A percentile compares a stretch with the other conserved stretches of the same genome.
Evolutionary conservation across 2,888 invertebrate genomes (phyloP).

Genomic region (Dione juno): DNA sequence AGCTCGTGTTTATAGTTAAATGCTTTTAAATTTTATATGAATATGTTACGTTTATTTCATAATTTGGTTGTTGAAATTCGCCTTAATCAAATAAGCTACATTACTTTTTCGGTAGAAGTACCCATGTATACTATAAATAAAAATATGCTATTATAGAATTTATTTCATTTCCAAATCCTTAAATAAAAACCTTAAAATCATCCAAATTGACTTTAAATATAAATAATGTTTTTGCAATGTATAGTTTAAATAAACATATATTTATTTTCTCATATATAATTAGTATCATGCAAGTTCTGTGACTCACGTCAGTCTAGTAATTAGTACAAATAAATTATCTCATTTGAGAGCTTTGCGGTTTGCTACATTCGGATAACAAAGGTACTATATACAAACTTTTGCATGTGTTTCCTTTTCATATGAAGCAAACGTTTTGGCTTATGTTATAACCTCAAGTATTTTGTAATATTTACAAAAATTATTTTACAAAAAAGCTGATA

Average conservation of each 20-base stretch:
- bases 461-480: not conserved
- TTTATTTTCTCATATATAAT: not conserved
- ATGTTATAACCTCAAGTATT: not conserved
- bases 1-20: slow-evolving; percentile 33
- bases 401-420: not conserved
- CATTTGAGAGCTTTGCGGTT: slow-evolving; percentile 2
- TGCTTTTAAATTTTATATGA: slow-evolving; percentile 28
- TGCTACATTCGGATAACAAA: not conserved
- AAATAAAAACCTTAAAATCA: no score
- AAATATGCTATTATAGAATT: not conserved
- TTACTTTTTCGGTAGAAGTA: not conserved
- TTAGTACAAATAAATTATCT: slow-evolving; percentile 35
- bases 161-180: not conserved
- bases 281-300: not conserved
- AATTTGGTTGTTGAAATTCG: slow-evolving; percentile 8
- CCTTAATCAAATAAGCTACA: slow-evolving; percentile 1
- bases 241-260: not conserved
- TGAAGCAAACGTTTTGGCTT: not conserved
- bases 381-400: slow-evolving; percentile 6
- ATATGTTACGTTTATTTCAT: slow-evolving; percentile 6
- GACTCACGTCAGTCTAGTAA: slow-evolving; percentile 18
- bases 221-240: not conserved
- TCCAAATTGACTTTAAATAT: not conserved
- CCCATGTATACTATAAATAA: not conserved
- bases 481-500: no score